These are phyloP conservation scores for Brenthis daphne DNA, from an alignment of 2,888 invertebrate species.

Conservation along the genomic window DNA sequence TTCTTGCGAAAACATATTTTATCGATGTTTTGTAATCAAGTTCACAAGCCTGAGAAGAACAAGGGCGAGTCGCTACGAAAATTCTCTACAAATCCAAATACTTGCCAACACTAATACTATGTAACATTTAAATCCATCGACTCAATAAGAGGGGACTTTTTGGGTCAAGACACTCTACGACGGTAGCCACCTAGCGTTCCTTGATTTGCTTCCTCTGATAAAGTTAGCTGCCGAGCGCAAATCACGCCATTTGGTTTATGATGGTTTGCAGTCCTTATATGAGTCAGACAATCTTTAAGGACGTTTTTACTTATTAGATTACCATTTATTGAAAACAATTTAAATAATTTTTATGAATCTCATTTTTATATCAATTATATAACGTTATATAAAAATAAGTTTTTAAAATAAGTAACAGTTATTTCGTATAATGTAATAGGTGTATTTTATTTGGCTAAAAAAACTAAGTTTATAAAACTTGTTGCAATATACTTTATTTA, in stretches of 20 bases:
- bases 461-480: neutral
- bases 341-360: too few species aligned
- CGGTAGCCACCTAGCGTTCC: slow-evolving; percentile 1
- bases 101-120: neutral
- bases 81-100: neutral
- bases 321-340: too few species aligned
- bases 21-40: too few species aligned
- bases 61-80: too few species aligned
- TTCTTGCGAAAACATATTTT: too few species aligned
- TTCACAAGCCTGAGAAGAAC: too few species aligned
- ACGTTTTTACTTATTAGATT: too few species aligned
- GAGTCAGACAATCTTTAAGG: neutral
- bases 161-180: slow-evolving; percentile 50
- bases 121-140: slow-evolving; percentile 7
- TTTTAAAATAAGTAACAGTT: too few species aligned
- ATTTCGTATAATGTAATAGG: too few species aligned
- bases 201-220: slow-evolving; percentile 18
- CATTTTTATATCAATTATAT: too few species aligned
- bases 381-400: too few species aligned
- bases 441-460: neutral
- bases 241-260: slow-evolving; percentile 4
- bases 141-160: slow-evolving; percentile 43
- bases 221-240: neutral
- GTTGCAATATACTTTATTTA: neutral
- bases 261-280: neutral